Evolutionary conservation across 2,888 invertebrate species (phyloP), one percentile per base, ranked within the genome.

Genomic region (Willowsia nigromaculata): DNA sequence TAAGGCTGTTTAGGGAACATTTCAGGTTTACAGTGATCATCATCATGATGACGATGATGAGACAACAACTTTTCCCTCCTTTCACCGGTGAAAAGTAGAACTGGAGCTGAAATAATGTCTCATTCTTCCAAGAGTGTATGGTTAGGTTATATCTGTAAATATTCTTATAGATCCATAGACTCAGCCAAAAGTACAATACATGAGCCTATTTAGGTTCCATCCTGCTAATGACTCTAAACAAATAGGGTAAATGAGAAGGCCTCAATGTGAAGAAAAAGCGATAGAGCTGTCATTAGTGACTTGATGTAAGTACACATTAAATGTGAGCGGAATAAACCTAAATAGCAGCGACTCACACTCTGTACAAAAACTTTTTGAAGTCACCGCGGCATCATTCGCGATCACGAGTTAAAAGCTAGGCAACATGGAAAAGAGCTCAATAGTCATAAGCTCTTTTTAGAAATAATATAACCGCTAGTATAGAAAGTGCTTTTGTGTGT

Each of bases 11-110:
- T 37, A 37, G 5, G 50, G 50, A 50, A 50, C 5, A 50, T 2
- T 50, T 50, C 15, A n/a, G 5, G 50, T 50, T 50, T 50, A 50
- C 7, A 15, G n/a, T n/a, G n/a, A n/a, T n/a, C n/a, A n/a, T n/a
- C n/a, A n/a, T n/a, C n/a, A 50, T 65, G 65, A 68, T 62, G 59
- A 62, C 59, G 68, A 68, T 40, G 40, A 68, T 68, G 68, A 68
- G 68, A 68, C 68, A 40, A 4, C 56, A 56, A 62, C 62, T 62
- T 62, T 62, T 22, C 22, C 30, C 15, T 30, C 30, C 62, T 30
- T 53, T 33, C 33, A 30, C 62, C 15, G 30, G 33, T 30, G 62
- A 62, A 30, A 62, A 62, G 53, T 62, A 30, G 62, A 33, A 30
- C 30, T 33, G 33, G 33, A 22, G 1, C 18, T 18, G 6, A 9